phyloP scores from a whole-genome alignment of 2,888 invertebrate genomes.

The Calliopum simillimum region DNA sequence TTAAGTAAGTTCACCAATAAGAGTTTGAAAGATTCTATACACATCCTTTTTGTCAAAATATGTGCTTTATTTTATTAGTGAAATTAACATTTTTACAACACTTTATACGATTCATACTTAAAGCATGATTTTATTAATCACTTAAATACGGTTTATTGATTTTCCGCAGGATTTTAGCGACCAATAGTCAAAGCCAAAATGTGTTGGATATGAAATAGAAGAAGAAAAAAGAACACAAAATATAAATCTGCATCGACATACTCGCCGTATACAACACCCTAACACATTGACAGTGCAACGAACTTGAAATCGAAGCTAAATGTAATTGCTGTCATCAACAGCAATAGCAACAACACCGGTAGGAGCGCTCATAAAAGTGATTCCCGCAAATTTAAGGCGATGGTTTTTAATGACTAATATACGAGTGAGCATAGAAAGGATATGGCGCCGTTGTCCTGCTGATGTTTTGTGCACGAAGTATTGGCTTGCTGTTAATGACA shows the following conservation, averaged over 20 bases:
- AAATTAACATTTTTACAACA: too few species aligned
- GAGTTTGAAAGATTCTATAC: too few species aligned
- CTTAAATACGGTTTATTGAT: too few species aligned
- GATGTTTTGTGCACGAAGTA: neutral
- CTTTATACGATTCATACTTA: too few species aligned
- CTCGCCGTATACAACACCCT: neutral
- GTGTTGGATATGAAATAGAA: neutral
- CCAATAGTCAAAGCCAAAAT: neutral
- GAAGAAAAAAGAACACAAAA: neutral
- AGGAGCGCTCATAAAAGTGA: neutral
- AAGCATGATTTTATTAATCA: too few species aligned
- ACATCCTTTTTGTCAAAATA: too few species aligned
- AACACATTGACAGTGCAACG: too few species aligned
- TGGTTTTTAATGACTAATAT: too few species aligned
- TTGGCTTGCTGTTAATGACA: slow-evolving; percentile 8
- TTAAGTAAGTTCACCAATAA: too few species aligned
- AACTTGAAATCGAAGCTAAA: neutral
- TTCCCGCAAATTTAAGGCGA: slow-evolving; percentile 8
- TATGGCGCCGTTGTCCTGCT: slow-evolving; percentile 18
- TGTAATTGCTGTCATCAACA: neutral
- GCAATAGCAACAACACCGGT: neutral
- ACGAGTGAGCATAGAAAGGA: neutral
- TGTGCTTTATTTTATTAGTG: too few species aligned
- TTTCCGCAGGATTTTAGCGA: neutral
- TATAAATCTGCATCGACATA: neutral